Evolutionary conservation across 1,140 invertebrate species (phyloP).

Genomic region (Thaumetopoea pityocampa): DNA sequence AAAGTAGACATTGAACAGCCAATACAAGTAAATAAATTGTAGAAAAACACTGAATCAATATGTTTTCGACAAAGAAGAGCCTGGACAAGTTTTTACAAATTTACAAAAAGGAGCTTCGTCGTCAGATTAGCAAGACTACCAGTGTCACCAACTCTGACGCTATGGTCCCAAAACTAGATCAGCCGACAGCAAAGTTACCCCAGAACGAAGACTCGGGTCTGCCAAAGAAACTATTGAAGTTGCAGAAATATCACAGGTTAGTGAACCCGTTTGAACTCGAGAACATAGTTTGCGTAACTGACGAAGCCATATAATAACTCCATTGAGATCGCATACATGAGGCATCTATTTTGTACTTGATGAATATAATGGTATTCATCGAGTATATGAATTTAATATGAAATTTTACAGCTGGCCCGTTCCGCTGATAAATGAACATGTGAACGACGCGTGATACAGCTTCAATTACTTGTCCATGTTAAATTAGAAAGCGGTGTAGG

Average conservation of each 20-base stretch:
- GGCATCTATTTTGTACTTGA: no score
- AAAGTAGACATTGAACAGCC: constrained; percentile 1
- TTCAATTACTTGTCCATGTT: background rate
- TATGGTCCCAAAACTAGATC: constrained; percentile 68
- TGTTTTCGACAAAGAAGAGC: constrained; percentile 68
- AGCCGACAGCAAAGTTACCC: constrained; percentile 39
- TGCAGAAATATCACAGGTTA: constrained; percentile 76
- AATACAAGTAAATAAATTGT: constrained; percentile 7
- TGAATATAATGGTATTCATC: no score
- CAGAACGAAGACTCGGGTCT: constrained; percentile 55
- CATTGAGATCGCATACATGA: constrained; percentile 3
- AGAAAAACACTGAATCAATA: constrained; percentile 30
- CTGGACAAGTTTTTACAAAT: constrained; percentile 57
- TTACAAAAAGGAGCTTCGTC: constrained; percentile 68
- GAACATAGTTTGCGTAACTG: constrained; percentile 44
- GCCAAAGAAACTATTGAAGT: constrained; percentile 66
- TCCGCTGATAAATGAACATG: constrained; percentile 1
- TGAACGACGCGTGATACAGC: constrained; percentile 5
- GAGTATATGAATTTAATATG: constrained; percentile 4
- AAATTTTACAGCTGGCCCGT: constrained; percentile 1
- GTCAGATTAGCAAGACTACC: constrained; percentile 76
- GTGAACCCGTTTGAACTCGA: constrained; percentile 46
- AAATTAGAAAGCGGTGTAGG: no score
- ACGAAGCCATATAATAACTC: constrained; percentile 17
- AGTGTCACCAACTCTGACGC: constrained; percentile 77